Evolutionary conservation across 2,797 vertebrate species (phyloP), one percentile per base, ranked within the genome.

Genomic region (Acrocephalus scirpaceus): DNA sequence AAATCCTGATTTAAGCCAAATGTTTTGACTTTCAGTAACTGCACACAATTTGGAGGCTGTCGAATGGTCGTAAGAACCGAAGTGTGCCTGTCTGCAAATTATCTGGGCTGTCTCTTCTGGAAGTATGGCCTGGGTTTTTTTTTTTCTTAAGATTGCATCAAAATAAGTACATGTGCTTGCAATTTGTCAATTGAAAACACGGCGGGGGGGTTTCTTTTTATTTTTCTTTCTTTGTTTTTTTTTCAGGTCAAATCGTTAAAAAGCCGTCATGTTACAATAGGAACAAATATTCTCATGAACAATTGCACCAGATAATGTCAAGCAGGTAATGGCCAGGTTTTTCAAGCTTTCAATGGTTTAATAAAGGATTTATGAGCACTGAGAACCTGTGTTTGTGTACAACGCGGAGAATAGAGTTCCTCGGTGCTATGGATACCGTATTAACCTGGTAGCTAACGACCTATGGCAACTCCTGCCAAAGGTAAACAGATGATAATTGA

Each of bases 1-100:
- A 80, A 85, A 50, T 8, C 45, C 80, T 86, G 76, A 93, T 86
- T 80, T 72, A 83, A 88, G 92, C 65, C 93, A 83, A 95, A 93
- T 85, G 87, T 83, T 94, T 81, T 56, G 86, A 25, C 57, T 83
- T 83, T 57, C 56, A 2, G 2, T n/a, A 73, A 76, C 86, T 92
- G 89, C 64, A 19, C 44, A 5, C 80, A 57, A 57, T 93, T 94
- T 61, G 21, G 70, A 62, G 70, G 62, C 77, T 67, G 86, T 81
- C 3, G 30, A 67, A 12, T 30, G 29, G 66, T 11, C 62, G 29
- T 78, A 62, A 69, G 86, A 78, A 48, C 44, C 22, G 22, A 4
- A 54, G 54, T 5, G 58, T 2, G 58, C 58, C 83, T 78, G 77
- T 73, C 86, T 92, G 80, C 1, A 12, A 92, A 80, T 78, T 90